Percentiles rank a stretch among this genome's conserved stretches.
phyloP scores from a whole-genome alignment of 2,797 vertebrate species.

The Leptodactylus fallax region DNA sequence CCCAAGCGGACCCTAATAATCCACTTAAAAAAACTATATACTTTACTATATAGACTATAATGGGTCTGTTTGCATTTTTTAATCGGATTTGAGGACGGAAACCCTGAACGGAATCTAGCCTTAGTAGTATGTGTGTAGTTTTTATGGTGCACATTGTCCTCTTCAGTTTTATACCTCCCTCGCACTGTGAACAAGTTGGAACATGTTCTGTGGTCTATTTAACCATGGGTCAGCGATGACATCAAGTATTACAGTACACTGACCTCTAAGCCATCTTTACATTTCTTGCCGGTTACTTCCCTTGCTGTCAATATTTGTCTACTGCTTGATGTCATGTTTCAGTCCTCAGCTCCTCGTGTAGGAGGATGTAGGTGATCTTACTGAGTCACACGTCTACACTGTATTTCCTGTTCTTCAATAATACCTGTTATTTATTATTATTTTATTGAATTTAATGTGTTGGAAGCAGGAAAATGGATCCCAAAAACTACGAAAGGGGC shows the following conservation, averaged over 20 bases:
- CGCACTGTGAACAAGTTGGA: background rate
- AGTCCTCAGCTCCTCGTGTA: constrained; percentile 22
- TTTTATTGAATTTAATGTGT: no score
- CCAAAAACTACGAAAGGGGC: no score
- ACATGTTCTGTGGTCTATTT: background rate
- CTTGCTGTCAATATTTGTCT: constrained; percentile 37
- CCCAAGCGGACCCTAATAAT: no score
- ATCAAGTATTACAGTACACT: background rate
- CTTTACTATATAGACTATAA: no score
- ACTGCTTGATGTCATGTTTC: constrained; percentile 2
- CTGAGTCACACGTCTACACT: background rate
- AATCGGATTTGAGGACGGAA: no score
- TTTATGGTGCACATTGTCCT: background rate
- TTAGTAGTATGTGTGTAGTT: no score
- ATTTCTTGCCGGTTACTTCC: background rate
- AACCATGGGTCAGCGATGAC: background rate
- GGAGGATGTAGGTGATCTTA: constrained; percentile 32
- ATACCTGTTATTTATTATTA: background rate
- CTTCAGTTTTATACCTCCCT: background rate
- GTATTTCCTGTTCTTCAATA: background rate
- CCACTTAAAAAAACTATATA: no score
- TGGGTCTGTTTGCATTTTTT: no score
- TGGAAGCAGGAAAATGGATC: no score
- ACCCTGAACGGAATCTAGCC: no score
- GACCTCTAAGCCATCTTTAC: background rate